Conservation (phyloP, 2,113 vertebrate genomes). For the Cephalopholis sonnerati region DNA sequence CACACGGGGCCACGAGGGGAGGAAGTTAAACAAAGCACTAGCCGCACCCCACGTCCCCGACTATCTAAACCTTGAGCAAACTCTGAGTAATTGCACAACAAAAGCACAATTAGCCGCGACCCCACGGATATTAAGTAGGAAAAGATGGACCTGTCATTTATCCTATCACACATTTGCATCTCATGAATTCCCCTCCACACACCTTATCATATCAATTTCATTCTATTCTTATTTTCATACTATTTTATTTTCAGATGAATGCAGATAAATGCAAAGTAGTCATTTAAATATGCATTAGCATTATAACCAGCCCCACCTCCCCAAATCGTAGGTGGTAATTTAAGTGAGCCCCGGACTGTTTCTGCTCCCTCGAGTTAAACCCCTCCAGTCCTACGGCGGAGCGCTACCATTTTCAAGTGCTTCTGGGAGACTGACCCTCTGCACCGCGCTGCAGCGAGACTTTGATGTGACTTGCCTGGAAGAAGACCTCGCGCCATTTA, state of each 20-base stretch:
- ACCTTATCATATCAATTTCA: slow-evolving; percentile 60
- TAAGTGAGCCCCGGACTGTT: slow-evolving; percentile 53
- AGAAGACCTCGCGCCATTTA: slow-evolving; percentile 42
- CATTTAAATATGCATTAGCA: slow-evolving; percentile 86
- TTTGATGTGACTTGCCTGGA: slow-evolving; percentile 57
- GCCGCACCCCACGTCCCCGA: slow-evolving; percentile 58
- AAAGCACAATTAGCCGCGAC: slow-evolving; percentile 85
- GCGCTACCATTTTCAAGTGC: slow-evolving; percentile 46
- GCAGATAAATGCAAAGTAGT: slow-evolving; percentile 83
- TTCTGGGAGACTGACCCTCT: slow-evolving; percentile 44
- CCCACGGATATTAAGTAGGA: slow-evolving; percentile 78
- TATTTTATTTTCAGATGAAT: slow-evolving; percentile 81
- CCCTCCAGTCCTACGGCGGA: slow-evolving; percentile 6
- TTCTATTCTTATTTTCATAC: slow-evolving; percentile 57
- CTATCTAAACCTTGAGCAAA: slow-evolving; percentile 82
- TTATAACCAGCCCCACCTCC: slow-evolving; percentile 31
- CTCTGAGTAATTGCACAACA: slow-evolving; percentile 85
- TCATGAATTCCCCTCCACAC: slow-evolving; percentile 80
- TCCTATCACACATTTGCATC: slow-evolving; percentile 83
- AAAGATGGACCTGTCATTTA: slow-evolving; percentile 79
- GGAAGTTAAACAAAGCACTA: slow-evolving; percentile 81
- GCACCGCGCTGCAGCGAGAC: neutral
- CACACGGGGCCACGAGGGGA: slow-evolving; percentile 64
- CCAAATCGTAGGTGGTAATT: slow-evolving; percentile 69
- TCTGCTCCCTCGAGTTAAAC: slow-evolving; percentile 57